Base-by-base conservation (phyloP, 2,888 invertebrate genomes). In the Pseudococcus jackbeardsleyi region DNA sequence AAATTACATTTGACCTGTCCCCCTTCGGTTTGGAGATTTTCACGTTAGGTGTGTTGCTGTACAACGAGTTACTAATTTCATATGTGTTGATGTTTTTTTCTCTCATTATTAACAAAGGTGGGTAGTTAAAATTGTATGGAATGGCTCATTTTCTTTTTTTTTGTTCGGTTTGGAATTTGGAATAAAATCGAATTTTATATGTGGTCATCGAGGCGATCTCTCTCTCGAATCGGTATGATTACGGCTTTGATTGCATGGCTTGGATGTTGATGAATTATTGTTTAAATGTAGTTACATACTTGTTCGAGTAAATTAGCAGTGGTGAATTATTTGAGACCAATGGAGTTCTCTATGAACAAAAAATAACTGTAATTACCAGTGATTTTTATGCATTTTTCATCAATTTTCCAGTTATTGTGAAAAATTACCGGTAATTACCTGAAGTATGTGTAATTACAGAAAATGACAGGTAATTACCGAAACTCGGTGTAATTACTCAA, bases 161-260 rank as follows among this genome's bases (percentile, higher is more conserved):
- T 54, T 54, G 54, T 54, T 54, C 6, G 54, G 54, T 54, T 54
- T 7, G 54, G 54, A n/a, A n/a, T 54, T 54, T 54, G 54, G 54
- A 7, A 54, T n/a, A 54, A 54, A 54, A n/a, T n/a, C n/a, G 17
- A 54, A 19, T 64, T 64, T 64, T 64, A 19, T 64, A 19, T 64
- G 64, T 64, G 64, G 19, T 64, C 11, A 68, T 26, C 11, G 68
- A 68, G 26, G 11, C 22, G 15, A 22, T 22, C 11, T 26, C 26
- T 22, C 11, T 26, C 26, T 68, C 68, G 26, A 68, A 0, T 5
- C 64, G n/a, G 26, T 68, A 26, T 26, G 17, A 54, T 54, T 54
- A 26, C 6, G 22, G 68, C 68, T 68, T 17, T 68, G 68, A 68
- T 26, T 68, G 68, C 68, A 68, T 68, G 68, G 68, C 68, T 68